Percentiles rank a stretch among this genome's conserved stretches.
Evolutionary conservation across 2,113 vertebrate genomes (phyloP).

Genomic region (Mus pahari): DNA sequence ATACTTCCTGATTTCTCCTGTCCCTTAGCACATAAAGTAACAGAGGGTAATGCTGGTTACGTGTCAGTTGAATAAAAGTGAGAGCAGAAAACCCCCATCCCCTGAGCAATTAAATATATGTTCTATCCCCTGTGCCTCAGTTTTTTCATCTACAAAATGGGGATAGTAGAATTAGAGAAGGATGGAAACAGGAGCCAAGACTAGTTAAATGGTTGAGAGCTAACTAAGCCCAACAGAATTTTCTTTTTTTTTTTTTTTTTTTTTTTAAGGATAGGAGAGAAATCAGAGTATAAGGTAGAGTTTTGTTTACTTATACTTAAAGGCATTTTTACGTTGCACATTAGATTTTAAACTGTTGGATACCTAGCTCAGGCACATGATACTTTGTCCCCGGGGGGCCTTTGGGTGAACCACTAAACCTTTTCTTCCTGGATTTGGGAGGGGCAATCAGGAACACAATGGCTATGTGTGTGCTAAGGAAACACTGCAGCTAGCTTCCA

Average conservation of each 20-base stretch:
- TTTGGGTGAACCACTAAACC: conserved; percentile 80
- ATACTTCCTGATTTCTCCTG: neutral
- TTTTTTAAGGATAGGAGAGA: conserved; percentile 22
- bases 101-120: neutral
- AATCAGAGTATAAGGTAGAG: conserved; percentile 57
- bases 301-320: conserved; percentile 78
- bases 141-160: conserved; percentile 29
- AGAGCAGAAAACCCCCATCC: neutral
- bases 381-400: conserved; percentile 73
- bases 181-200: neutral
- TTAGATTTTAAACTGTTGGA: conserved; percentile 75
- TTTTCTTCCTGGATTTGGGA: conserved; percentile 76
- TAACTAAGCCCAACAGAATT: neutral
- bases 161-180: neutral
- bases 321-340: conserved; percentile 42
- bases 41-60: neutral
- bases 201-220: neutral
- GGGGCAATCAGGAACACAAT: conserved; percentile 79
- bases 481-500: conserved; percentile 74
- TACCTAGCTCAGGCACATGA: conserved; percentile 76
- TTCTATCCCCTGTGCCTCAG: neutral
- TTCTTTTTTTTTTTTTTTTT: neutral
- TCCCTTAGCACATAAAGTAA: neutral
- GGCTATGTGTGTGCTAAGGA: conserved; percentile 79
- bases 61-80: neutral